phyloP scores from a whole-genome alignment of 2,888 invertebrate genomes.

The Tetramorium bicarinatum region DNA sequence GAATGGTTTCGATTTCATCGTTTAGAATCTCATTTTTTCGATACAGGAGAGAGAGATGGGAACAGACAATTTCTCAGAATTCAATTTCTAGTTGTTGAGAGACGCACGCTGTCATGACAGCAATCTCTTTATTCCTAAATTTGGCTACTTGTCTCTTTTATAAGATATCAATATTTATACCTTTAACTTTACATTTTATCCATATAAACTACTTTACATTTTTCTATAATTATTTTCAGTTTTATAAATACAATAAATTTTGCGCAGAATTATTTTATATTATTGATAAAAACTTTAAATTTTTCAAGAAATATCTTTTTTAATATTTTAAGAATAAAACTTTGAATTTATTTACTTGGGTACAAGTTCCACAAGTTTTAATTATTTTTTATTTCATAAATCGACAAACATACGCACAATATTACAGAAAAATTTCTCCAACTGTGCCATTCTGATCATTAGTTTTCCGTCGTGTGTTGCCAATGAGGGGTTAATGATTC shows the following conservation, averaged over 20 bases:
- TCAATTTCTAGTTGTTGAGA: slow-evolving; percentile 55
- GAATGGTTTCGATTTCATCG: slow-evolving; percentile 75
- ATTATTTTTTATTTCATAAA: not conserved
- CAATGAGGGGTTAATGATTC: slow-evolving; percentile 30
- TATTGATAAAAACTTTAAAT: not conserved
- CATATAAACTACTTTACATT: not conserved
- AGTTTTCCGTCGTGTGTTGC: not conserved
- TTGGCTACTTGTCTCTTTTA: not conserved
- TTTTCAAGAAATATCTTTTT: not conserved
- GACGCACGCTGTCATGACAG: not conserved
- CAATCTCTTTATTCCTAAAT: not conserved
- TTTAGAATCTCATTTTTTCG: slow-evolving; percentile 68
- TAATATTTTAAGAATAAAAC: not conserved
- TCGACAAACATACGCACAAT: not conserved
- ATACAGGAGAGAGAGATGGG: not conserved
- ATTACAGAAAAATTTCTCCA: not conserved
- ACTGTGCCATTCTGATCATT: not conserved
- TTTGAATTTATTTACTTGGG: not conserved
- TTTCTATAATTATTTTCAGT: not conserved
- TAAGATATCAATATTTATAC: not conserved
- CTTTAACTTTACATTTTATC: not conserved
- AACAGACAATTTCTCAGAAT: slow-evolving; percentile 56
- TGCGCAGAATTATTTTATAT: not conserved
- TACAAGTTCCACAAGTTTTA: not conserved
- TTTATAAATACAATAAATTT: not conserved